Conservation (phyloP, 2,113 vertebrate species). For the Barbus barbus region DNA sequence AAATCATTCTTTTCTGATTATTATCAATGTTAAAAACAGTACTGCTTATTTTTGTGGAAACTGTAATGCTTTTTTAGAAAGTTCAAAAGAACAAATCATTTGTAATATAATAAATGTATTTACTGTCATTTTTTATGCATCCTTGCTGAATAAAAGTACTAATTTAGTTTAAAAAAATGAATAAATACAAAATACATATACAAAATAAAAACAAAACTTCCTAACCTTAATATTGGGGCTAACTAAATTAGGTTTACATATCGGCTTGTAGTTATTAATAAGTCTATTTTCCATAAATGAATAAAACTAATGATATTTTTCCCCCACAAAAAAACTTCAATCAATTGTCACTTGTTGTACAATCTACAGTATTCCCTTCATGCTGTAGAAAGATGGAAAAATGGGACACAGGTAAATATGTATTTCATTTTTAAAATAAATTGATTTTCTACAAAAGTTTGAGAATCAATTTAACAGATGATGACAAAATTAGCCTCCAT, state of each 20-base stretch:
- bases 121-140: background rate
- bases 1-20: background rate
- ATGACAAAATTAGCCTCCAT: background rate
- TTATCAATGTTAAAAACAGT: background rate
- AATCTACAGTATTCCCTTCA: background rate
- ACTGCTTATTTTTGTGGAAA: background rate
- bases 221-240: too few species aligned
- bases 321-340: too few species aligned
- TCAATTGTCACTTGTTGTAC: too few species aligned
- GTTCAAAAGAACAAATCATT: too few species aligned
- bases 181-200: too few species aligned
- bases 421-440: background rate
- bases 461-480: background rate
- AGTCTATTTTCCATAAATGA: background rate
- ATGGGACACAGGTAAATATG: background rate
- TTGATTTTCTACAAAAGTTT: background rate
- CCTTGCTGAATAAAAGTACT: background rate
- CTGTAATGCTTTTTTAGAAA: background rate
- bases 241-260: background rate
- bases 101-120: background rate
- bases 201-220: too few species aligned
- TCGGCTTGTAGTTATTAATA: background rate
- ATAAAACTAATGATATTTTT: background rate
- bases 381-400: background rate
- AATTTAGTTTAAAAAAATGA: background rate